phyloP scores from a whole-genome alignment of 2,797 vertebrate species.

The Cheirogaleus major region DNA sequence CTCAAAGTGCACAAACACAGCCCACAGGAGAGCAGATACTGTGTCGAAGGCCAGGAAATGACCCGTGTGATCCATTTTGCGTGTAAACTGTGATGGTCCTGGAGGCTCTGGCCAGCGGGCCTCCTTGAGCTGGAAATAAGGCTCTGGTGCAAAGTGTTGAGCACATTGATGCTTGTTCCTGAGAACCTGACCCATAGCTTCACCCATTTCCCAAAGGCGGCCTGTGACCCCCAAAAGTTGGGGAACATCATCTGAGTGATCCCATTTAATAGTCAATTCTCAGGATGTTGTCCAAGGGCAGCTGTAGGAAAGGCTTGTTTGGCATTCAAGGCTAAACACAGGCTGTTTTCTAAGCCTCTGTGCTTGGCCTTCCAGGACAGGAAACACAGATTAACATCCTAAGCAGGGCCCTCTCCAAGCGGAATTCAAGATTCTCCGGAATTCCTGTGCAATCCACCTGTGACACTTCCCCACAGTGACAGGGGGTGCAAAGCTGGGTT shows the following conservation, averaged over 20 bases:
- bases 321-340: neutral
- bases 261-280: neutral
- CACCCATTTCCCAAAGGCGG: neutral
- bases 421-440: neutral
- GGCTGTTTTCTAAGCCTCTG: neutral
- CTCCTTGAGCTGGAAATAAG: neutral
- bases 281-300: neutral
- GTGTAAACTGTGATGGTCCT: neutral
- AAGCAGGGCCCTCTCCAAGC: neutral
- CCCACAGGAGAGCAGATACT: neutral
- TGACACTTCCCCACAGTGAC: constrained; percentile 22
- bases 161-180: neutral
- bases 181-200: neutral
- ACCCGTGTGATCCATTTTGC: neutral
- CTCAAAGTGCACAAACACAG: neutral
- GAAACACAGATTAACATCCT: constrained; percentile 32
- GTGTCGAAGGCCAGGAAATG: neutral
- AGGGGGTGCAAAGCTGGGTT: neutral
- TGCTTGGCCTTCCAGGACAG: constrained; percentile 6
- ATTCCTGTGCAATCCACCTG: neutral
- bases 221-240: neutral
- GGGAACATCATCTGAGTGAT: neutral
- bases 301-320: neutral
- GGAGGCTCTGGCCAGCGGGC: neutral
- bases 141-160: neutral